phyloP scores from a whole-genome alignment of 2,888 invertebrate genomes.

The Drosophila maculinotata region DNA sequence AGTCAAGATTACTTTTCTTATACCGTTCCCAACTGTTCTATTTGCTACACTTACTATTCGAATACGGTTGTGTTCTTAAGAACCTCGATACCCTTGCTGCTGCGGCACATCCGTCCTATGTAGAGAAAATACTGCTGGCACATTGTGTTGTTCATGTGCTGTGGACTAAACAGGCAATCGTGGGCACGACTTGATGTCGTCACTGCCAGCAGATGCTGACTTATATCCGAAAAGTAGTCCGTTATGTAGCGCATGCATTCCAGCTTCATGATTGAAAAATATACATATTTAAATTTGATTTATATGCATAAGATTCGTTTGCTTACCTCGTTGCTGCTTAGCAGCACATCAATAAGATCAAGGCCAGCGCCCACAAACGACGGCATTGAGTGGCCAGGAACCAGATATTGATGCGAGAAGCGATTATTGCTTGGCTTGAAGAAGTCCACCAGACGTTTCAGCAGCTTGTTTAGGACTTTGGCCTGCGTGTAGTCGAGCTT shows the following conservation, averaged over 20 bases:
- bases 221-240: conserved; percentile 93
- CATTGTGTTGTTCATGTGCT: conserved; percentile 94
- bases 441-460: conserved; percentile 92
- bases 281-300: background rate
- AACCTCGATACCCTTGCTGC: conserved; percentile 88
- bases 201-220: conserved; percentile 90
- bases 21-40: no score
- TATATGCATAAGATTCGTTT: background rate
- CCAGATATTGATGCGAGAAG: conserved; percentile 93
- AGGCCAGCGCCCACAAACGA: conserved; percentile 83
- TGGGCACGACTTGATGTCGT: conserved; percentile 91
- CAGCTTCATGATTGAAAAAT: conserved; percentile 85
- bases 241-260: conserved; percentile 90
- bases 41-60: conserved; percentile 89
- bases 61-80: conserved; percentile 91
- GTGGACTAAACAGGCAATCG: conserved; percentile 94
- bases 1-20: no score
- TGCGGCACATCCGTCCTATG: conserved; percentile 93
- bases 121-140: conserved; percentile 98
- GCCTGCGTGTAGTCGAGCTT: conserved; percentile 89
- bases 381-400: conserved; percentile 83
- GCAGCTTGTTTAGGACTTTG: conserved; percentile 86
- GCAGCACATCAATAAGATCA: conserved; percentile 84
- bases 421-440: conserved; percentile 94
- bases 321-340: conserved; percentile 79